These are phyloP conservation scores for Channa maculata DNA, from an alignment of 2,113 vertebrate genomes.

Conservation along the genomic window DNA sequence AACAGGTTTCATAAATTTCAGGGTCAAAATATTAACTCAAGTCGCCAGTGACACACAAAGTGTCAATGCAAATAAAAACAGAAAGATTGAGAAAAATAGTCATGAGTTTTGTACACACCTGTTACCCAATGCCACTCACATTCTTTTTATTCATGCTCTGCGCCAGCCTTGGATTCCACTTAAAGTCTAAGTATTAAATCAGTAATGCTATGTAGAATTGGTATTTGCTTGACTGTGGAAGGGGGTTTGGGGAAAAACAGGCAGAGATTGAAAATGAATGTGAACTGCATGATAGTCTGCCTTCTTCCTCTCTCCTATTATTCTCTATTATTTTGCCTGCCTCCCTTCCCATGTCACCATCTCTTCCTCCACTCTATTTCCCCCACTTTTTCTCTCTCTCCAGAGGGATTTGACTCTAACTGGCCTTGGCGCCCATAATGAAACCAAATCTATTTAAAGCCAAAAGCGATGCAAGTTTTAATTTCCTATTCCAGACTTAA, in stretches of 20 bases:
- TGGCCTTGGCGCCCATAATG: slow-evolving; percentile 85
- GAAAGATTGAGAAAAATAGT: slow-evolving; percentile 43
- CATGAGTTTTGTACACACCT: slow-evolving; percentile 50
- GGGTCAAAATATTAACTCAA: slow-evolving; percentile 51
- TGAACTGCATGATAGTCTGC: slow-evolving; percentile 77
- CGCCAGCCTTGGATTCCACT: slow-evolving; percentile 64
- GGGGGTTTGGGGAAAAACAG: slow-evolving; percentile 71
- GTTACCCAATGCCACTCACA: slow-evolving; percentile 36
- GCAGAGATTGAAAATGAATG: slow-evolving; percentile 80
- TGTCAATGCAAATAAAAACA: slow-evolving; percentile 44
- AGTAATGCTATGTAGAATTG: slow-evolving; percentile 76
- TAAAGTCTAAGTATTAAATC: slow-evolving; percentile 71
- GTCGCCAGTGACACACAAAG: slow-evolving; percentile 37
- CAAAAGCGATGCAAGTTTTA: slow-evolving; percentile 86
- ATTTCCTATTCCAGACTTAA: slow-evolving; percentile 86
- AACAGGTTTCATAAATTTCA: slow-evolving; percentile 14
- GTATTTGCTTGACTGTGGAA: slow-evolving; percentile 66
- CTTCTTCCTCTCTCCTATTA: slow-evolving; percentile 67
- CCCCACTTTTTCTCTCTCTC: slow-evolving; percentile 63
- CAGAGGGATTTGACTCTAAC: slow-evolving; percentile 85
- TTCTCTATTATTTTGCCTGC: slow-evolving; percentile 51
- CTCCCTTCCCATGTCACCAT: slow-evolving; percentile 60
- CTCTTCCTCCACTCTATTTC: slow-evolving; percentile 61
- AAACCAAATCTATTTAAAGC: slow-evolving; percentile 89
- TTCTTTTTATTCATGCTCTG: slow-evolving; percentile 62